These are phyloP conservation scores for Lepidostoma basale DNA, from an alignment of 1,140 invertebrate species.

Conservation along the genomic window DNA sequence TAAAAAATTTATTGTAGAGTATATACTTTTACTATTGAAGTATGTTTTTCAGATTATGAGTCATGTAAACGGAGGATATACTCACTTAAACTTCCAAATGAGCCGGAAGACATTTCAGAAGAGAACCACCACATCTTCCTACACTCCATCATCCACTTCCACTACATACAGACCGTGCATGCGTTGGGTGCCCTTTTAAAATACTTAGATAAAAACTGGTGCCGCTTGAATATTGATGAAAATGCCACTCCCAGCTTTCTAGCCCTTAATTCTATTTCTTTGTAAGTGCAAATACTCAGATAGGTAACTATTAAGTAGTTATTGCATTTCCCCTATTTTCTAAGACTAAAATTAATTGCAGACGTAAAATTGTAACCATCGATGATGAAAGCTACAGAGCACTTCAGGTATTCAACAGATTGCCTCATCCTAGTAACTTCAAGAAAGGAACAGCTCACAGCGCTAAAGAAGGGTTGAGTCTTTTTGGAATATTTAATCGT, in stretches of 20 bases:
- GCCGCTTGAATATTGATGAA: slow-evolving; percentile 63
- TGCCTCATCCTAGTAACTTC: slow-evolving; percentile 77
- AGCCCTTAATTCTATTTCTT: slow-evolving; percentile 65
- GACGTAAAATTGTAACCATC: slow-evolving; percentile 72
- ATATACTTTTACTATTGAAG: too few species aligned
- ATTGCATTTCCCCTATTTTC: too few species aligned
- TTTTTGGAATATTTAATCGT: slow-evolving; percentile 74
- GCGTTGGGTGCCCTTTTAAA: slow-evolving; percentile 75
- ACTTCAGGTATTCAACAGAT: slow-evolving; percentile 76
- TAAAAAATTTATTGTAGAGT: too few species aligned
- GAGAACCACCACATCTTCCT: slow-evolving; percentile 68
- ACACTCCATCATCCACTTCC: slow-evolving; percentile 72
- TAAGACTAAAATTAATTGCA: too few species aligned
- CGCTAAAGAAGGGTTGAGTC: slow-evolving; percentile 72
- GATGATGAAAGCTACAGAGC: slow-evolving; percentile 75
- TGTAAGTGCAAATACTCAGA: slow-evolving; percentile 64
- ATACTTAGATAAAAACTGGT: slow-evolving; percentile 74
- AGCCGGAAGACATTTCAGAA: slow-evolving; percentile 64
- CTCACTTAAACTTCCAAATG: slow-evolving; percentile 64
- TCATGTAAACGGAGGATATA: slow-evolving; percentile 67
- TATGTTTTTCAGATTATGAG: slow-evolving; percentile 61
- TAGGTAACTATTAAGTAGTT: too few species aligned
- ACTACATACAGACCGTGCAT: slow-evolving; percentile 68
- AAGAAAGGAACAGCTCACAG: slow-evolving; percentile 66
- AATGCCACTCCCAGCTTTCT: slow-evolving; percentile 62